Percentiles rank a stretch among this genome's conserved stretches.
phyloP scores from a whole-genome alignment of 2,113 vertebrate genomes.

The Labeo rohita region DNA sequence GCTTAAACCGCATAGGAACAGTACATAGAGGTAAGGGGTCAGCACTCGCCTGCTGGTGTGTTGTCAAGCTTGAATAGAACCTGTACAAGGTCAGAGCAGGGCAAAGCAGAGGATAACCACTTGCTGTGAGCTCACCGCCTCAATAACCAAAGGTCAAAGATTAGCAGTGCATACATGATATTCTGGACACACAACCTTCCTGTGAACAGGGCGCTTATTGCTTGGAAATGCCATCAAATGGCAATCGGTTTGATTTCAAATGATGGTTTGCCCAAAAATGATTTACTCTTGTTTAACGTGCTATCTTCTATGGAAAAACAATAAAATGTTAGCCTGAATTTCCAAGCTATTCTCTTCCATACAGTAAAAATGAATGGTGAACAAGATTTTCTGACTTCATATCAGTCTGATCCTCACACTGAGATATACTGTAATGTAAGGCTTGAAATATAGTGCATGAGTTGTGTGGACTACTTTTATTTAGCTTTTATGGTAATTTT shows the following conservation, averaged over 20 bases:
- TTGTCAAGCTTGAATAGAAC: slow-evolving; percentile 19
- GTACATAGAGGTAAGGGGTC: slow-evolving; percentile 20
- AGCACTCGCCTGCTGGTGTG: slow-evolving; percentile 3
- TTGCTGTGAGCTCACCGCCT: slow-evolving; percentile 7
- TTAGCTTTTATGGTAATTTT: not conserved
- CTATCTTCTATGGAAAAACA: not conserved
- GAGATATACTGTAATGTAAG: not conserved
- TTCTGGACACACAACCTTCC: not conserved
- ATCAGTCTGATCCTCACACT: not conserved
- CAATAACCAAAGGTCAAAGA: slow-evolving; percentile 21
- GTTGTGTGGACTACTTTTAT: not conserved
- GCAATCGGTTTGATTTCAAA: not conserved
- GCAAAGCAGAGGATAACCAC: slow-evolving; percentile 24
- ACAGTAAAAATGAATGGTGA: not conserved
- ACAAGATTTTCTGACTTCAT: not conserved
- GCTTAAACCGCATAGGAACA: not conserved
- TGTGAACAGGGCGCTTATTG: not conserved
- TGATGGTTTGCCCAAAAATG: not conserved
- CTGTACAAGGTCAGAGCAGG: slow-evolving; percentile 2
- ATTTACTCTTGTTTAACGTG: not conserved
- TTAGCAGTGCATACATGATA: not conserved
- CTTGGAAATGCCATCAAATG: not conserved
- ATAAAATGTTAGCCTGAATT: not conserved
- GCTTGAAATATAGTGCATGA: not conserved
- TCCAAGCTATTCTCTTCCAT: not conserved